phyloP scores from a whole-genome alignment of 2,888 invertebrate species.

The Quadriops clusia region DNA sequence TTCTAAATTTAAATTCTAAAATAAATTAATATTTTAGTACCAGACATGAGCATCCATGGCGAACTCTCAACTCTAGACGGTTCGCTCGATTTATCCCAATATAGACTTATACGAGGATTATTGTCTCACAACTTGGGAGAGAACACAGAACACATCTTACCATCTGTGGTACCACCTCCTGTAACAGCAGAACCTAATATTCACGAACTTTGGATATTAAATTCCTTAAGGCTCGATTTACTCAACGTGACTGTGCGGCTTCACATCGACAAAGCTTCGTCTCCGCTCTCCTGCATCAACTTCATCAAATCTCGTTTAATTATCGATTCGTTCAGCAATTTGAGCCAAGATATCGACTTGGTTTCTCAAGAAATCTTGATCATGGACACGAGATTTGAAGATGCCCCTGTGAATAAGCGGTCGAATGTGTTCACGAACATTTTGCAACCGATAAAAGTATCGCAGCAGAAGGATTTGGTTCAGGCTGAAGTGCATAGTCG shows the following conservation, averaged over 20 bases:
- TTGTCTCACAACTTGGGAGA: constrained; percentile 85
- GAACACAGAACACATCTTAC: constrained; percentile 53
- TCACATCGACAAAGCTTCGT: constrained; percentile 43
- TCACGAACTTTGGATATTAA: constrained; percentile 58
- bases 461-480: constrained; percentile 25
- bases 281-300: constrained; percentile 72
- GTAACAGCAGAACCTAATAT: constrained; percentile 26
- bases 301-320: constrained; percentile 83
- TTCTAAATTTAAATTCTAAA: constrained; percentile 1
- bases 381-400: constrained; percentile 60
- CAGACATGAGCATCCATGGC: constrained; percentile 78
- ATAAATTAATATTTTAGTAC: constrained; percentile 38
- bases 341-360: constrained; percentile 82
- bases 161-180: constrained; percentile 27
- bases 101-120: constrained; percentile 76
- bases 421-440: constrained; percentile 84
- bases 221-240: constrained; percentile 71
- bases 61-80: constrained; percentile 75
- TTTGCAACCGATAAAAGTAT: constrained; percentile 51
- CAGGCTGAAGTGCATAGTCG: constrained; percentile 40
- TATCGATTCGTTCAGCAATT: constrained; percentile 77
- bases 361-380: constrained; percentile 84
- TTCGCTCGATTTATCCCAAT: constrained; percentile 72
- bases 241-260: constrained; percentile 75
- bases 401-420: constrained; percentile 54